A percentile compares a stretch with the other conserved stretches of the same genome.
Conservation (phyloP, 2,797 vertebrate genomes). For the Atherinosoma microstoma region DNA sequence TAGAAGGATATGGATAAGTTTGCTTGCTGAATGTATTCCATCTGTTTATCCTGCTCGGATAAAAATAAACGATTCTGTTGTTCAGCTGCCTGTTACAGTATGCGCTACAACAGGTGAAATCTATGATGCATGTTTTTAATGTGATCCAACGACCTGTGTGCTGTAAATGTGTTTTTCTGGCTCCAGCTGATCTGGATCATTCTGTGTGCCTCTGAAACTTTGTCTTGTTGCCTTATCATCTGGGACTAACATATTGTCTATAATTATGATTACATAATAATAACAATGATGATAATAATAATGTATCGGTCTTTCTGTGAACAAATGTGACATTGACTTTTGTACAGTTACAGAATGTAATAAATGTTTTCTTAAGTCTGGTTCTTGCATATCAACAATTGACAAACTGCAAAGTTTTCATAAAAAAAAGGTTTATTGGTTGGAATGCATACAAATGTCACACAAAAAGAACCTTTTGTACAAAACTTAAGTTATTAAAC, state of each 20-base stretch:
- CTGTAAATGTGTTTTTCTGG: slow-evolving; percentile 49
- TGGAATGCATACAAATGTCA: slow-evolving; percentile 77
- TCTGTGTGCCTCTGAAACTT: slow-evolving; percentile 62
- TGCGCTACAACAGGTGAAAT: slow-evolving; percentile 46
- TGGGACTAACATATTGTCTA: slow-evolving; percentile 53
- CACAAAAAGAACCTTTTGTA: slow-evolving; percentile 72
- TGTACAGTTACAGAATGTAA: slow-evolving; percentile 80
- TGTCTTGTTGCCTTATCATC: slow-evolving; percentile 69
- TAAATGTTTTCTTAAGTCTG: slow-evolving; percentile 81
- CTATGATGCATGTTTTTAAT: slow-evolving; percentile 28
- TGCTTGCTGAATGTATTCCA: slow-evolving; percentile 31
- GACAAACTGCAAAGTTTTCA: slow-evolving; percentile 28
- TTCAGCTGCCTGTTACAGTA: slow-evolving; percentile 37
- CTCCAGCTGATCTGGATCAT: slow-evolving; percentile 21
- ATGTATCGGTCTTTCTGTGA: slow-evolving; percentile 69
- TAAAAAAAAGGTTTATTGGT: slow-evolving; percentile 79
- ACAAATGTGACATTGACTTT: slow-evolving; percentile 75
- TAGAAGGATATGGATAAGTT: slow-evolving; percentile 26
- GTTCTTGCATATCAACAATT: slow-evolving; percentile 6
- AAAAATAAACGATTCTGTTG: slow-evolving; percentile 8
- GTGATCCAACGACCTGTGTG: slow-evolving; percentile 46
- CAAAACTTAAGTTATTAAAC: slow-evolving; percentile 67
- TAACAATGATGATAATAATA: slow-evolving; percentile 24
- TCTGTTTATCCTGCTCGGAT: slow-evolving; percentile 39
- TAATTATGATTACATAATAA: slow-evolving; percentile 49